These are phyloP conservation scores for Cassiopea andromeda DNA, from an alignment of 30 jellyfish, hydroid and myxozoan genomes.

Conservation along the genomic window DNA sequence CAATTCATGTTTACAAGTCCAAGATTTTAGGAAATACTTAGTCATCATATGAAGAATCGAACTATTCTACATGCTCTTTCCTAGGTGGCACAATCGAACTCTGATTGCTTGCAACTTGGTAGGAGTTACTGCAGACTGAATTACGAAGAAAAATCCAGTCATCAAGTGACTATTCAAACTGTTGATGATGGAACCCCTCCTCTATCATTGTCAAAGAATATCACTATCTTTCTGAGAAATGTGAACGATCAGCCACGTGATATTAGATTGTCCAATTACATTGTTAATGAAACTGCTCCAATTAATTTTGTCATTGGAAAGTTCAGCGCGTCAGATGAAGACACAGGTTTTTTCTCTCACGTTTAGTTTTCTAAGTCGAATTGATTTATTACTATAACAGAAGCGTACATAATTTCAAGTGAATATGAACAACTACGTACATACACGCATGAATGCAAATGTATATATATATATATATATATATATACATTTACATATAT, in stretches of 20 bases:
- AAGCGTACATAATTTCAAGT: too few species aligned
- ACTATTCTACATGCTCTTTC: not conserved
- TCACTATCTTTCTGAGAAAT: conserved; percentile 60
- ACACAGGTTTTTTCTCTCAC: conserved; percentile 7
- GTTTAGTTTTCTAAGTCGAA: too few species aligned
- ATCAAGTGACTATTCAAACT: conserved; percentile 35
- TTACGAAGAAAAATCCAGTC: conserved; percentile 51
- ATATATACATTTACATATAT: too few species aligned
- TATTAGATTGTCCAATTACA: conserved; percentile 58
- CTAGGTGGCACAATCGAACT: conserved; percentile 74
- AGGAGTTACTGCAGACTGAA: conserved; percentile 60
- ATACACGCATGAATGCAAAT: too few species aligned
- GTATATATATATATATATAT: too few species aligned
- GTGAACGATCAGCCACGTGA: conserved; percentile 88
- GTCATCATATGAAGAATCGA: too few species aligned
- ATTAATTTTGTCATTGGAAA: conserved; percentile 69
- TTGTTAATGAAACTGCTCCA: conserved; percentile 73
- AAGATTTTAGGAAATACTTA: too few species aligned
- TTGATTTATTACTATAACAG: too few species aligned
- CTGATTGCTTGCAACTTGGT: conserved; percentile 67
- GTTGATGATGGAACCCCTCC: conserved; percentile 83
- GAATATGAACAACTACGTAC: too few species aligned
- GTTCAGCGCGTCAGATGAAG: conserved; percentile 79
- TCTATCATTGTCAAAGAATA: conserved; percentile 53
- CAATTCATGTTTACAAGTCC: too few species aligned